These are phyloP conservation scores for Halocynthia aurantium DNA, from an alignment of 23 tunicate species.

Conservation along the genomic window DNA sequence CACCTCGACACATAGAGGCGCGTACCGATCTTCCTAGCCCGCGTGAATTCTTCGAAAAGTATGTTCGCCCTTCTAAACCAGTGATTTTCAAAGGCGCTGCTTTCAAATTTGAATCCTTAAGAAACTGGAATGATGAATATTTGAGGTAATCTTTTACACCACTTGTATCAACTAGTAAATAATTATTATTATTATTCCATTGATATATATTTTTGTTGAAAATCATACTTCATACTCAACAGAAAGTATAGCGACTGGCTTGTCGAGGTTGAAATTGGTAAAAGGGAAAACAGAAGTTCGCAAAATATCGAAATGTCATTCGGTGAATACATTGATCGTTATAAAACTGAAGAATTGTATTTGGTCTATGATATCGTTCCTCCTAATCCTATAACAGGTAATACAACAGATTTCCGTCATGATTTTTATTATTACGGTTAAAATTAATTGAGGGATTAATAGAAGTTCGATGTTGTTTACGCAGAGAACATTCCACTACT, in stretches of 20 bases:
- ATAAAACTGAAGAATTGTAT: slow-evolving; percentile 38
- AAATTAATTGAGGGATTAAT: neutral
- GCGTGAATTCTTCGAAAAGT: neutral
- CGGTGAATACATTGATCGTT: slow-evolving; percentile 23
- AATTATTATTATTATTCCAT: too few species aligned
- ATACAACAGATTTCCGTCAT: too few species aligned
- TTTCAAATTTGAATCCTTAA: neutral
- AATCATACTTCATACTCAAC: neutral
- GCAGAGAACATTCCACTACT: neutral
- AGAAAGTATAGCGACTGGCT: slow-evolving; percentile 39
- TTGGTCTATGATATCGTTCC: slow-evolving; percentile 33
- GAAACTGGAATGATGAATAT: neutral
- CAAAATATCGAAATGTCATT: slow-evolving; percentile 28
- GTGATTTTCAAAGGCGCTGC: neutral
- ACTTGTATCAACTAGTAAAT: too few species aligned
- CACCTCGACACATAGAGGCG: neutral
- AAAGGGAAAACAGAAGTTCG: slow-evolving; percentile 45
- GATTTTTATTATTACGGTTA: neutral
- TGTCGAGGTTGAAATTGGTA: slow-evolving; percentile 58
- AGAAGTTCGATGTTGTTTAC: neutral
- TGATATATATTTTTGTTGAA: too few species aligned
- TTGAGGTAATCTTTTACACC: neutral
- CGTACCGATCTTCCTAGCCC: neutral
- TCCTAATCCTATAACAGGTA: slow-evolving; percentile 28
- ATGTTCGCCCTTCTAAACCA: neutral